Evolutionary conservation across 2,113 vertebrate genomes (phyloP).

Genomic region (Pterocles burchelli): DNA sequence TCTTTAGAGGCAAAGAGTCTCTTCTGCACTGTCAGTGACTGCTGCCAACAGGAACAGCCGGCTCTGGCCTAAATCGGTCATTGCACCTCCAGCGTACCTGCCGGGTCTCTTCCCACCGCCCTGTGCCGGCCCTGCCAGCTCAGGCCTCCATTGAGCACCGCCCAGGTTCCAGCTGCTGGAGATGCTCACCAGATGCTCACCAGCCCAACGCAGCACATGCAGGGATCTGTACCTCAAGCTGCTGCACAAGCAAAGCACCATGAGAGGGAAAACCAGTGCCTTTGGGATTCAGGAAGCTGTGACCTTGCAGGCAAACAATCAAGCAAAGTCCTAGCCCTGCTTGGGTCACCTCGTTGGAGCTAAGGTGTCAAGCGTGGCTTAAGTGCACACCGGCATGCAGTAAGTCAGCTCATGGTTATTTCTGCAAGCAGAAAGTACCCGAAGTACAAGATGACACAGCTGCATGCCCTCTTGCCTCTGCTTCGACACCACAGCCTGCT

Average conservation of each 20-base stretch:
- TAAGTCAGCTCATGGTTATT: neutral
- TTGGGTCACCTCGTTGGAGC: neutral
- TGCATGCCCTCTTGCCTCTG: neutral
- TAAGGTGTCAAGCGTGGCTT: neutral
- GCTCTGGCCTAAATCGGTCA: neutral
- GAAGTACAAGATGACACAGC: neutral
- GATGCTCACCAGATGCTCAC: neutral
- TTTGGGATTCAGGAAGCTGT: neutral
- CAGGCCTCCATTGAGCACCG: neutral
- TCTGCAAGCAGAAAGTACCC: neutral
- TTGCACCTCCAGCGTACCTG: neutral
- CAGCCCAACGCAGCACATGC: neutral
- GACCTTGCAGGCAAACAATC: neutral
- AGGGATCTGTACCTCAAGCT: neutral
- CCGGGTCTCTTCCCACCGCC: neutral
- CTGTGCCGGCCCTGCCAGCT: neutral
- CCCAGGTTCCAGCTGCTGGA: neutral
- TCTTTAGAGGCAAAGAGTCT: neutral
- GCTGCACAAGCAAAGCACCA: rapidly evolving
- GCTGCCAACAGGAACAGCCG: rapidly evolving
- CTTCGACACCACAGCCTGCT: neutral
- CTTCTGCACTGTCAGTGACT: neutral
- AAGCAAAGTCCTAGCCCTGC: neutral
- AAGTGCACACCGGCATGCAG: neutral
- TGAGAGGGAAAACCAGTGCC: neutral